Percentiles rank a stretch among this genome's conserved stretches.
Evolutionary conservation across 2,888 invertebrate genomes (phyloP).

Genomic region (Serrognathus titanus): DNA sequence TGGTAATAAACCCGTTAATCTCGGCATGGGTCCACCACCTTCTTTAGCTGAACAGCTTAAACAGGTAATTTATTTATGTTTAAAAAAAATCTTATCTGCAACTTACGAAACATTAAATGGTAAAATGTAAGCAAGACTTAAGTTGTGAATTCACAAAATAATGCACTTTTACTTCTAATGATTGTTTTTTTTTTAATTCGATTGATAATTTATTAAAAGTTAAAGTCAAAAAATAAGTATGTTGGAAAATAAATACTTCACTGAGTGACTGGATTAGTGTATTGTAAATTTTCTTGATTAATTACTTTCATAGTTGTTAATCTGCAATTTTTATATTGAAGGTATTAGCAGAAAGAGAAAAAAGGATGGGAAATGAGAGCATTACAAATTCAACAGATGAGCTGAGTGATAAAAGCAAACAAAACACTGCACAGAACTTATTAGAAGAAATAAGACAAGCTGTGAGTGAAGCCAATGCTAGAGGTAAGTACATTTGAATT

Average conservation of each 20-base stretch:
- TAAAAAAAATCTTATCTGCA: too few relatives aligned
- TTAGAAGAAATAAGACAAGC: slow-evolving; percentile 86
- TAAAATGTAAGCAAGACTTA: too few relatives aligned
- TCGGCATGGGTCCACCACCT: slow-evolving; percentile 65
- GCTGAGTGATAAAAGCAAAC: slow-evolving; percentile 55
- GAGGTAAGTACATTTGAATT: slow-evolving; percentile 57
- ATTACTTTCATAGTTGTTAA: neutral
- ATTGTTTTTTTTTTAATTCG: too few relatives aligned
- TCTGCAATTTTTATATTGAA: slow-evolving; percentile 18
- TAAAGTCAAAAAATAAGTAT: too few relatives aligned
- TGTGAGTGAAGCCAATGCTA: slow-evolving; percentile 82
- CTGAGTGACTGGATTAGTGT: neutral
- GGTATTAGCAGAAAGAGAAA: slow-evolving; percentile 78
- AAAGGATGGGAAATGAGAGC: slow-evolving; percentile 58
- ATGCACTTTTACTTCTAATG: too few relatives aligned
- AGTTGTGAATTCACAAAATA: too few relatives aligned
- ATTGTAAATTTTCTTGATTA: neutral
- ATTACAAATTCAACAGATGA: slow-evolving; percentile 60
- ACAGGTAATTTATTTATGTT: too few relatives aligned
- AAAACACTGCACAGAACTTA: slow-evolving; percentile 67
- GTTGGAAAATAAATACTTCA: too few relatives aligned
- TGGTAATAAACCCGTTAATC: slow-evolving; percentile 38
- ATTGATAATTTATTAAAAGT: too few relatives aligned
- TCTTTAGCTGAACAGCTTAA: slow-evolving; percentile 83
- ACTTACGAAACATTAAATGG: too few relatives aligned